phyloP scores from a whole-genome alignment of 2,888 invertebrate species.

The Acanthosepion pharaonis region DNA sequence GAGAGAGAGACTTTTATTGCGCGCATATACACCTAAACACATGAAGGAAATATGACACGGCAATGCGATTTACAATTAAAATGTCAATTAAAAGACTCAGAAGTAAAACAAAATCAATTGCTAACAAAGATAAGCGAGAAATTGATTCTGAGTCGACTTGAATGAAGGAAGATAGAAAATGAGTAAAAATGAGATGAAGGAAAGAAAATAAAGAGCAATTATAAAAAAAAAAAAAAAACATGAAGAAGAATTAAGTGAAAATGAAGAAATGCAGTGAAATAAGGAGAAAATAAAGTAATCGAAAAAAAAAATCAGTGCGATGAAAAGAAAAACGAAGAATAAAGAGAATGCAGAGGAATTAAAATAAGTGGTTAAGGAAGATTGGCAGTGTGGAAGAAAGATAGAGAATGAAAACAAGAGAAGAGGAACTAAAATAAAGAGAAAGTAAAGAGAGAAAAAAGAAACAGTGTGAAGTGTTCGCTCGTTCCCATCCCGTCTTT shows the following conservation, averaged over 20 bases:
- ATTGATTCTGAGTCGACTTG: neutral
- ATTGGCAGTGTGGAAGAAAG: neutral
- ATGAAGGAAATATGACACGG: neutral
- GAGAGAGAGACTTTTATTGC: neutral
- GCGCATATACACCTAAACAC: neutral
- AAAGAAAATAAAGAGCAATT: neutral
- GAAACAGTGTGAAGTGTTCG: neutral
- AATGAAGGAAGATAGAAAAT: neutral
- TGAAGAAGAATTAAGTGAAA: neutral
- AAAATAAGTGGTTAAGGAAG: neutral
- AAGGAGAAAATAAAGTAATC: neutral
- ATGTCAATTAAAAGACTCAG: too few species aligned
- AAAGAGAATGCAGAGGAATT: neutral
- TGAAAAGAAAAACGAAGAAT: too few species aligned
- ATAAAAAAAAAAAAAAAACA: too few species aligned
- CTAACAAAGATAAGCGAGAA: neutral
- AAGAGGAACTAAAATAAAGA: neutral
- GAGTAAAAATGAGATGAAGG: too few species aligned
- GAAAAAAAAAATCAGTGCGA: neutral
- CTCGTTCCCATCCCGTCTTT: neutral
- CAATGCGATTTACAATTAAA: too few species aligned
- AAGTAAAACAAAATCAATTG: too few species aligned
- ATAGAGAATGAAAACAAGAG: neutral
- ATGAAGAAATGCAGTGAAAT: neutral
- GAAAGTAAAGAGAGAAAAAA: neutral